These are phyloP conservation scores for Habrosyne pyritoides DNA, from an alignment of 2,888 invertebrate species.

Conservation along the genomic window DNA sequence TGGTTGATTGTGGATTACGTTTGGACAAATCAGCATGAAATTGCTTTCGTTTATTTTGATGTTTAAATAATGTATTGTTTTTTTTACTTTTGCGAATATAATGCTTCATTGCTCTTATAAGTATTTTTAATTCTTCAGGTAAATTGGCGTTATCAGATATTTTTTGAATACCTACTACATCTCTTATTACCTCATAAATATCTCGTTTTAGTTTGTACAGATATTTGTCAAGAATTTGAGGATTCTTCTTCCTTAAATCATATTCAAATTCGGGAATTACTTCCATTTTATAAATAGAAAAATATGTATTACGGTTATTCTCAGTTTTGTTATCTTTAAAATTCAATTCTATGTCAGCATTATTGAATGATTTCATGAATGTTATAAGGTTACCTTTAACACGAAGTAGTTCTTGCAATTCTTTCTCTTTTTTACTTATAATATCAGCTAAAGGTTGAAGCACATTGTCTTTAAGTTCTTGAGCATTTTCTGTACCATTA, in stretches of 20 bases:
- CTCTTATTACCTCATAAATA: conserved; percentile 55
- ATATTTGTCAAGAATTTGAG: conserved; percentile 36
- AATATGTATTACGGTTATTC: conserved; percentile 19
- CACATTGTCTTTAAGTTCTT: conserved; percentile 37
- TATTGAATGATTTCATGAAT: conserved; percentile 36
- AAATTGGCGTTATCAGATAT: conserved; percentile 29
- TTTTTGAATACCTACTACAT: conserved; percentile 48
- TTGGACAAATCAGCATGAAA: conserved; percentile 11
- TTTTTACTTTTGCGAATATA: conserved; percentile 43
- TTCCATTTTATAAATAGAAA: conserved; percentile 46
- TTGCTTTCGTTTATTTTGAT: conserved; percentile 14
- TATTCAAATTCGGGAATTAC: conserved; percentile 32
- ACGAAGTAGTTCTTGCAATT: conserved; percentile 47
- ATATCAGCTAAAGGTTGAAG: conserved; percentile 48
- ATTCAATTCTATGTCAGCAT: conserved; percentile 21
- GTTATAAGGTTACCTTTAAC: conserved; percentile 49
- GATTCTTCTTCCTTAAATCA: conserved; percentile 33
- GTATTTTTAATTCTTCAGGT: conserved; percentile 44
- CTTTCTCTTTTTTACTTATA: conserved; percentile 51
- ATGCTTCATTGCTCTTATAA: conserved; percentile 50
- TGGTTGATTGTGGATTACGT: conserved; percentile 19
- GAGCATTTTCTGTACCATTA: conserved; percentile 15
- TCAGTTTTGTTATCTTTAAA: conserved; percentile 17
- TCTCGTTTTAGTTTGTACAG: conserved; percentile 56
- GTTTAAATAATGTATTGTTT: conserved; percentile 12